phyloP scores from a whole-genome alignment of 2,888 invertebrate species.

The Chrysodeixis includens region DNA sequence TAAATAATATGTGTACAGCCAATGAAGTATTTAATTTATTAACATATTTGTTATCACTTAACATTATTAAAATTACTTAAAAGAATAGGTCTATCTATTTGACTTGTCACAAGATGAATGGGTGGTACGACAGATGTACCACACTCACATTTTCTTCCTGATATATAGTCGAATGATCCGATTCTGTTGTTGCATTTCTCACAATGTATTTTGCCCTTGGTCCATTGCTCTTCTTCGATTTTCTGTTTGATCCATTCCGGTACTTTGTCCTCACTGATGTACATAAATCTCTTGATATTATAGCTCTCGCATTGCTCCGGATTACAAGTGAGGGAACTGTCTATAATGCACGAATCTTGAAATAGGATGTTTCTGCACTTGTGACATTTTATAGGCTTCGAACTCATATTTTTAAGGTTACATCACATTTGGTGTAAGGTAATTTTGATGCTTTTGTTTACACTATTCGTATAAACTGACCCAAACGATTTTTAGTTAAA shows the following conservation, averaged over 20 bases:
- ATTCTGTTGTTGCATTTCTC: slow-evolving; percentile 89
- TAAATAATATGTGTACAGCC: slow-evolving; percentile 17
- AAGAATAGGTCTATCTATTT: slow-evolving; percentile 87
- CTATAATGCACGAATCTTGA: slow-evolving; percentile 59
- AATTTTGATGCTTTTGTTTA: not conserved
- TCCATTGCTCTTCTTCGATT: slow-evolving; percentile 90
- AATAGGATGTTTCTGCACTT: slow-evolving; percentile 82
- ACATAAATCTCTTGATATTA: slow-evolving; percentile 78
- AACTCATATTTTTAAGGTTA: slow-evolving; percentile 24
- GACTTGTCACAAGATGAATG: slow-evolving; percentile 90
- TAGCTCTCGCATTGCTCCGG: slow-evolving; percentile 71
- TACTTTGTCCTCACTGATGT: slow-evolving; percentile 87
- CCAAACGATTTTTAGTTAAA: not conserved
- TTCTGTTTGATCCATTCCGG: slow-evolving; percentile 88
- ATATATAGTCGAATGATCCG: slow-evolving; percentile 91
- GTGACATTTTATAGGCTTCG: slow-evolving; percentile 77
- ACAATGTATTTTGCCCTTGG: slow-evolving; percentile 91
- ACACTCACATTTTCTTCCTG: slow-evolving; percentile 91
- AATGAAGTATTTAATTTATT: slow-evolving; percentile 26
- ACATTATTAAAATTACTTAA: slow-evolving; percentile 24
- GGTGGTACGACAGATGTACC: slow-evolving; percentile 87
- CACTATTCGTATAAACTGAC: not conserved
- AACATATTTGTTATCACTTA: slow-evolving; percentile 19
- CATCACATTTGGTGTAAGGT: not conserved
- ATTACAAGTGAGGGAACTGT: slow-evolving; percentile 62